Base-by-base conservation (phyloP, 2,888 invertebrate species). In the Celastrina argiolus region DNA sequence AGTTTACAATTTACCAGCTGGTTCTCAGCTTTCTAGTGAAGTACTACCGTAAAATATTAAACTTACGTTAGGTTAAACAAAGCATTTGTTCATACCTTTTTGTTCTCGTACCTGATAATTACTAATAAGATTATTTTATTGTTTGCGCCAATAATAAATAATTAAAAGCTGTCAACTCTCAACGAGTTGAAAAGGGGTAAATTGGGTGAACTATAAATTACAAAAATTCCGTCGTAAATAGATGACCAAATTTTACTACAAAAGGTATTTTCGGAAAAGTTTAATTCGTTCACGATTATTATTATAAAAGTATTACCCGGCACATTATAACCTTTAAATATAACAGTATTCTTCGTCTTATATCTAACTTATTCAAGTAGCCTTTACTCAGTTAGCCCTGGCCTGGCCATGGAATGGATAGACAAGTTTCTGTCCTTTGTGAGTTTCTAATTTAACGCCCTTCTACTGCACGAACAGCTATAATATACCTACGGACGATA, bases 191-290 rank as follows among this genome's bases (percentile, higher is more conserved):
- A 3, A 22, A n/a, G n/a, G n/a, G n/a, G n/a, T n/a, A n/a, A n/a
- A n/a, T n/a, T n/a, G n/a, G n/a, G n/a, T n/a, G n/a, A n/a, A n/a
- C 51, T 51, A 22, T 0, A 5, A 51, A 51, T 51, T 26, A 22
- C 26, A 51, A 51, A 22, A 51, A 22, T 22, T 51, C 16, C 51
- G 22, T 22, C 22, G 51, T 22, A 51, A 51, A 22, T 22, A 22
- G 22, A 26, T 51, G 51, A 51, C 51, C 51, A 22, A 51, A 51
- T 51, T 51, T 51, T 51, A n/a, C n/a, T n/a, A n/a, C n/a, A n/a
- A 12, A 22, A 51, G 51, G 12, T 51, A 22, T 51, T 22, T 51
- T 22, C 18, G 51, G 12, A 51, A 26, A 51, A 51, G 22, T 22
- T 51, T 51, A 51, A 22, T 51, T 51, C 10, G 22, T 22, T 51